phyloP scores from a whole-genome alignment of 1,140 invertebrate species.

The Eupristina koningsbergeri region DNA sequence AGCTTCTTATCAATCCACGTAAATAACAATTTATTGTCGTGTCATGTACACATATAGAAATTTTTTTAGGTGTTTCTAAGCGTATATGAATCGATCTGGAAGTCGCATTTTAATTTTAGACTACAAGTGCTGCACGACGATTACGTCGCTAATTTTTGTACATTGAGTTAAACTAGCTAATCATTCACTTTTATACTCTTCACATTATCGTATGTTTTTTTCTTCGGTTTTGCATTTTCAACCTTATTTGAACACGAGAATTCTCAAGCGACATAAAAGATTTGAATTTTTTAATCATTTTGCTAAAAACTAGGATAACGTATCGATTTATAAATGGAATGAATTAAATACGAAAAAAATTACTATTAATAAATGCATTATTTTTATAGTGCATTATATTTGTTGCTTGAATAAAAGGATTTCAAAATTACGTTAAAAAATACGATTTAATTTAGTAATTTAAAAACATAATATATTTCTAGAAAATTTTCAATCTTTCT shows the following conservation, averaged over 20 bases:
- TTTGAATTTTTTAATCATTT: constrained; percentile 7
- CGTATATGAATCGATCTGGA: constrained; percentile 27
- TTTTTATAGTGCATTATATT: no score
- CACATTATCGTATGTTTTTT: neutral
- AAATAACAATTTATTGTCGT: constrained; percentile 36
- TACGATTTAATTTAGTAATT: no score
- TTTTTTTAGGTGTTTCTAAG: neutral
- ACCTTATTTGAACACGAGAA: neutral
- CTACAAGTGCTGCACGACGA: neutral
- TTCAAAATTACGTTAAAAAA: no score
- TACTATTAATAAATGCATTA: no score
- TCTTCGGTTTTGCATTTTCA: neutral
- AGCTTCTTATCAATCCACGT: constrained; percentile 41
- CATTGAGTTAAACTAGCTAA: neutral
- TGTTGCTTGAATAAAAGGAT: no score
- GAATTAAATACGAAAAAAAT: neutral
- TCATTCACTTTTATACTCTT: constrained; percentile 26
- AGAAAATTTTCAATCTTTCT: no score
- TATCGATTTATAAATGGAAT: neutral
- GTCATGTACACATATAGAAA: neutral
- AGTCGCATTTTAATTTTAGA: constrained; percentile 46
- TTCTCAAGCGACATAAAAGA: neutral
- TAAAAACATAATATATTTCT: no score
- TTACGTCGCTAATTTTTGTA: constrained; percentile 46
- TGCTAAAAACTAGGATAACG: neutral